These are phyloP conservation scores for Cerastis rubricosa DNA, from an alignment of 2,888 invertebrate genomes.

Conservation along the genomic window DNA sequence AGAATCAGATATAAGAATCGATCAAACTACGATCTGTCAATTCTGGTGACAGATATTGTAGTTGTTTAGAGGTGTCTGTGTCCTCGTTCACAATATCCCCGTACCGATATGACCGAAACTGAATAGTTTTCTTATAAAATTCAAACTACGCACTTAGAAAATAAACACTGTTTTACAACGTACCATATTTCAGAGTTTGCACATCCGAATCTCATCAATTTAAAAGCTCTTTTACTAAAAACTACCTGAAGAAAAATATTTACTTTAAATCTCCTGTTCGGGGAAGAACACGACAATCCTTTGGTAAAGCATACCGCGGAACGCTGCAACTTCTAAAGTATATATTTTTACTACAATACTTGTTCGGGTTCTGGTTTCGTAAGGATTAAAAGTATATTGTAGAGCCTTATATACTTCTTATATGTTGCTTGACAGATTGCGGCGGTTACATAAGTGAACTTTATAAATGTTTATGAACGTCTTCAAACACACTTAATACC, in stretches of 20 bases:
- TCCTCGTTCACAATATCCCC: too few species aligned
- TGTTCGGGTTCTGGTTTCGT: conserved; percentile 43
- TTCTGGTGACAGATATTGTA: not conserved
- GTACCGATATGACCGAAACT: too few species aligned
- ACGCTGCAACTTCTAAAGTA: conserved; percentile 41
- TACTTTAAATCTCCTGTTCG: conserved; percentile 41
- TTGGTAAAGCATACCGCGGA: conserved; percentile 25
- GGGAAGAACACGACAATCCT: conserved; percentile 35
- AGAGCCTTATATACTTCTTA: conserved; percentile 1
- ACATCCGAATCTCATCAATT: conserved; percentile 13
- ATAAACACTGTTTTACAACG: not conserved
- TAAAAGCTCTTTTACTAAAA: conserved; percentile 21
- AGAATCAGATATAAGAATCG: not conserved
- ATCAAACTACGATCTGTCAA: not conserved
- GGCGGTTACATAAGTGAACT: not conserved
- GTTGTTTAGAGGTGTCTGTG: not conserved
- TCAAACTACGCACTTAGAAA: not conserved
- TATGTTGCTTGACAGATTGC: not conserved
- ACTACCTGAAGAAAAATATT: conserved; percentile 34
- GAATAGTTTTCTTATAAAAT: not conserved
- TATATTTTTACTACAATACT: conserved; percentile 46
- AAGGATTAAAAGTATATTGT: conserved; percentile 54
- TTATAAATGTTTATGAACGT: not conserved
- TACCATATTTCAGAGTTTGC: not conserved
- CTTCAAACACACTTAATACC: not conserved